Evolutionary conservation across 2,888 invertebrate genomes (phyloP), one percentile per base, ranked within the genome.

Genomic region (Drepanosiphum platanoidis): DNA sequence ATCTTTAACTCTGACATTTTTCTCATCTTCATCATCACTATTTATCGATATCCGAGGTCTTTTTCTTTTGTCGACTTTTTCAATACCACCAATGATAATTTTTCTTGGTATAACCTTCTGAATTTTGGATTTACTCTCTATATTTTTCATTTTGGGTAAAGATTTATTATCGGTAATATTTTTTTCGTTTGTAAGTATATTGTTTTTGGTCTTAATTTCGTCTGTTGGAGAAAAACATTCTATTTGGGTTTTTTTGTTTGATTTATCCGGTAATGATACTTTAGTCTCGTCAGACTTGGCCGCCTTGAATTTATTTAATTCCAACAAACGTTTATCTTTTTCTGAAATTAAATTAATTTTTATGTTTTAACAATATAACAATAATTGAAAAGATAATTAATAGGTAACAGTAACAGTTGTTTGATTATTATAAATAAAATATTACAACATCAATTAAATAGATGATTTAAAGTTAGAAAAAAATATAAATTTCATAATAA

Each of bases 21-120:
- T 58, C 1, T 82, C 61, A 36, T 83, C 83, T 83, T 83, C 83
- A 46, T 83, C 58, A 18, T 83, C 83, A 66, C 83, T 83, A 1
- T 75, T 75, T 27, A 83, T 74, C n/a, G 64, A 46, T 66, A 83
- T 83, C 27, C 83, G 42, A 27, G 83, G 83, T 66, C 83, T 74
- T 66, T 83, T 83, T 34, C 46, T 75, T 83, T 75, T 75, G 34
- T 52, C 66, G 30, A 34, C n/a, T 46, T n/a, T 34, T 36, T 75
- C 36, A 52, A 64, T 46, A 34, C n/a, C 2, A 46, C 64, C 18
- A 27, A 0, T n/a, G 32, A 15, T 27, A 58, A 18, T 83, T 64
- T 83, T 34, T 46, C 64, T 74, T 34, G 32, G 34, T 66, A n/a
- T 32, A 34, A 18, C 15, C 11, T 71, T 70, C 13, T 46, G 42